Base-by-base conservation (phyloP, 2,888 invertebrate species). In the Polyommatus iphigenia region DNA sequence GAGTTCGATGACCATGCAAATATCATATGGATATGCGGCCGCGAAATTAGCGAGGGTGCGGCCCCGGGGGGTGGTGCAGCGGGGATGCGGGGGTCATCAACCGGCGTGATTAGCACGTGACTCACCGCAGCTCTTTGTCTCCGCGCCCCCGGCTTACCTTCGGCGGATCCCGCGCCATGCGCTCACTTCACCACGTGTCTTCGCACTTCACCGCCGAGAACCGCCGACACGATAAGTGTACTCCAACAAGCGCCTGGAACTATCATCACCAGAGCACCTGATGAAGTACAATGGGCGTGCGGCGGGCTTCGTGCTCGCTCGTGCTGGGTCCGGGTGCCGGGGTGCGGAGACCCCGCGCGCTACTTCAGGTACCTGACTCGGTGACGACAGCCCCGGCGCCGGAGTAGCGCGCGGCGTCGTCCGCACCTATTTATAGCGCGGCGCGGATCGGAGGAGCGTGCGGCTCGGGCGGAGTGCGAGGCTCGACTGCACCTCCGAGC, bases 221-320 rank as follows among this genome's bases (percentile, higher is more conserved):
- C 94, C 94, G 95, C 95, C 96, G 96, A 92, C 97, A 97, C 97
- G 97, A 97, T 97, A 97, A 97, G 97, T 98, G 98, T 97, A 98
- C 98, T 98, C 98, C 98, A 98, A 97, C 98, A 98, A 98, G 97
- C 98, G 98, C 98, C 98, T 98, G 98, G 98, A 97, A 96, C 95
- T 89, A 89, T 94, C 91, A 95, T 95, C 96, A 98, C 98, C 98
- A 98, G 98, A 98, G 98, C 98, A 98, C 98, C 98, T 98, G 98
- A 98, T 98, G 98, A 98, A 98, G 98, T 98, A 98, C 98, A 98
- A 98, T 98, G 97, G 97, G 97, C 98, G 97, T 97, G 97, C 96
- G 97, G 97, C 97, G 96, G 95, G 92, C 88, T 87, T 79, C 72
- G 71, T 78, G 76, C 75, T 76, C 80, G 80, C 77, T 86, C 84